Base-by-base conservation (phyloP, 2,797 vertebrate genomes). In the Anguilla pacifica region DNA sequence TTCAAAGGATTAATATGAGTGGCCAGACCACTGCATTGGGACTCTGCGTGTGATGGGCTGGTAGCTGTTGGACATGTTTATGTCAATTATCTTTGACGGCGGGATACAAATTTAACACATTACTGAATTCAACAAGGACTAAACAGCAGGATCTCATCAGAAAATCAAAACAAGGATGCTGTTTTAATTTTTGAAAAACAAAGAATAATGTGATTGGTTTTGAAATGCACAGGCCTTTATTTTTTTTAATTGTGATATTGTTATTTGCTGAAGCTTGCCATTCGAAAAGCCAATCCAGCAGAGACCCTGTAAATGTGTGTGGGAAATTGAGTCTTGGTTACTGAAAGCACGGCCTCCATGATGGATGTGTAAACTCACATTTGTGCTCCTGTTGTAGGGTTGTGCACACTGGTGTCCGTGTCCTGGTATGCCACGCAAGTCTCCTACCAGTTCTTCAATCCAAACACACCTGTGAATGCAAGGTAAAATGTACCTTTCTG, bases 381-480 rank as follows among this genome's bases (percentile, higher is more conserved):
- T 55, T 91, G 15, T 87, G 6, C 85, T 59, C 88, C 86, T 9
- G 77, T 49, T 39, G 25, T 91, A 99, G 98, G 98, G 92, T 92
- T 99, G 77, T 98, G 97, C 91, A 98, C 98, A 0, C 86, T 99
- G 93, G 96, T 98, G 0, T 98, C 98, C 0, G 98, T 99, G 90
- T 99, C 98, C 0, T 96, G 98, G 97, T 99, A 99, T 0, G 98
- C 98, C 59, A 97, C 97, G 0, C 97, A 97, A 89, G 98, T 99
- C 92, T 98, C 98, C 82, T 94, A 96, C 77, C 98, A 98, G 92
- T 99, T 99, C 95, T 99, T 99, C 94, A 97, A 97, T 81, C 97
- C 98, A n/a, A 98, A 96, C 88, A 97, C 97, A 39, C 98, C 98
- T 3, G 88, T 95, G 91, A 99, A 99, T 0, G 97, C 98, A 91